Evolutionary conservation across 2,113 vertebrate species (phyloP).

Genomic region (Gila orcuttii): DNA sequence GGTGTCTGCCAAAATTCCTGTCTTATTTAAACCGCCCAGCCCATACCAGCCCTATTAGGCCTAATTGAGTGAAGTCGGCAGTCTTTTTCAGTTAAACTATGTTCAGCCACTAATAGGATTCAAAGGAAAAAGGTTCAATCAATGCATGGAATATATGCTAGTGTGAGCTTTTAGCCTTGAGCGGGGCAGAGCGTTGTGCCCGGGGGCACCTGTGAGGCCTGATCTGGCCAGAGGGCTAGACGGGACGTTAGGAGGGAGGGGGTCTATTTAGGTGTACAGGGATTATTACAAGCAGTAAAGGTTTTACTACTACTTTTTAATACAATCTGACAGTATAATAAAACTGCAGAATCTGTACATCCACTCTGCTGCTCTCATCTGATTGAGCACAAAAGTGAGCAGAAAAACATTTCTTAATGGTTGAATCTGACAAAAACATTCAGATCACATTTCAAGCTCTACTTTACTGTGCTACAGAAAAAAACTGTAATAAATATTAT

Average conservation of each 20-base stretch:
- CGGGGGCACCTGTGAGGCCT: slow-evolving; percentile 8
- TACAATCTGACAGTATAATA: background rate
- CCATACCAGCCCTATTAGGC: slow-evolving; percentile 87
- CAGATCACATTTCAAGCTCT: background rate
- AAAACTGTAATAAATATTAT: background rate
- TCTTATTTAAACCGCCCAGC: slow-evolving; percentile 84
- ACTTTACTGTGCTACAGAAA: background rate
- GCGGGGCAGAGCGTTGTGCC: slow-evolving; percentile 53
- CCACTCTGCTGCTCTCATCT: background rate
- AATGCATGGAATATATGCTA: slow-evolving; percentile 73
- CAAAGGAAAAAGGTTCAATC: slow-evolving; percentile 77
- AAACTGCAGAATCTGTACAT: background rate
- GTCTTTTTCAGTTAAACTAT: slow-evolving; percentile 90
- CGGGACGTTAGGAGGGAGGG: background rate
- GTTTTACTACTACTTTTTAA: background rate
- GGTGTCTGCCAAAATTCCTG: slow-evolving; percentile 86
- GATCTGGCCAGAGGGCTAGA: slow-evolving; percentile 24
- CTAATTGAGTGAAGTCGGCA: slow-evolving; percentile 90
- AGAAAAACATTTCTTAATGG: background rate
- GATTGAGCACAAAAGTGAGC: no score
- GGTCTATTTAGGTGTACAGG: background rate
- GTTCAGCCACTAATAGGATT: slow-evolving; percentile 89
- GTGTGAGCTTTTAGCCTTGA: slow-evolving; percentile 71
- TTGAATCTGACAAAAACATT: background rate
- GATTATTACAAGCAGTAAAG: background rate